A percentile compares a stretch with the other conserved stretches of the same genome.
phyloP scores from a whole-genome alignment of 2,797 vertebrate genomes.

The Poliocrania exsul region DNA sequence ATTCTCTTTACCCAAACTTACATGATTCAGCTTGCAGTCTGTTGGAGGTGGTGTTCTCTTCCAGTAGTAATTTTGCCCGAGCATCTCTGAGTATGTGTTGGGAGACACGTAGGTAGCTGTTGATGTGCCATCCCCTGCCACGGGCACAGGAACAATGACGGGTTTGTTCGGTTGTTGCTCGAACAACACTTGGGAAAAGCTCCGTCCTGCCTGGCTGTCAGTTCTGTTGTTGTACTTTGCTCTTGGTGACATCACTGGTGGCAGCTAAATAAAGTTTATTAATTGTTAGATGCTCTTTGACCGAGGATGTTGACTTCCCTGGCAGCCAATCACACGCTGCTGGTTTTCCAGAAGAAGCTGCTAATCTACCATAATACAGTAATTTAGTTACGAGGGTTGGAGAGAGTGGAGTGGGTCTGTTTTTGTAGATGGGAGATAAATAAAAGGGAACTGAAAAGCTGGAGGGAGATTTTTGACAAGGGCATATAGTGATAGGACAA shows the following conservation, averaged over 20 bases:
- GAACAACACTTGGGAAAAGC: background rate
- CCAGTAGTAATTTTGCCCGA: slow-evolving; percentile 13
- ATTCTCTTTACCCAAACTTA: slow-evolving; percentile 10
- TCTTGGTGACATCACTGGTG: slow-evolving; percentile 15
- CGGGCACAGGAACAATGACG: background rate
- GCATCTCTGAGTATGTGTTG: slow-evolving; percentile 13
- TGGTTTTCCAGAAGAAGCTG: background rate
- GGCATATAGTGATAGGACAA: background rate
- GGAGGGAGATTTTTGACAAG: background rate
- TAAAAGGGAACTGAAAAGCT: background rate
- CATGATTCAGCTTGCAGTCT: slow-evolving; percentile 38
- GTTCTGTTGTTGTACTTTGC: slow-evolving; percentile 51
- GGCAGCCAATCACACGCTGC: background rate
- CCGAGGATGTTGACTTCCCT: slow-evolving; percentile 10
- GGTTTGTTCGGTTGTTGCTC: background rate
- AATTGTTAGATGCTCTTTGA: slow-evolving; percentile 30
- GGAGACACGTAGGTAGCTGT: background rate
- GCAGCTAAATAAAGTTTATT: slow-evolving; percentile 10
- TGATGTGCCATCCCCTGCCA: background rate
- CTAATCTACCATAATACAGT: background rate
- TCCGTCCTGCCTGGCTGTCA: background rate
- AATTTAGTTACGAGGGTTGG: background rate
- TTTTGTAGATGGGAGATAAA: background rate
- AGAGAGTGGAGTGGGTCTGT: background rate
- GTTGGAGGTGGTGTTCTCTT: background rate